phyloP scores from a whole-genome alignment of 1,140 invertebrate genomes.

The Drosophila sproati region DNA sequence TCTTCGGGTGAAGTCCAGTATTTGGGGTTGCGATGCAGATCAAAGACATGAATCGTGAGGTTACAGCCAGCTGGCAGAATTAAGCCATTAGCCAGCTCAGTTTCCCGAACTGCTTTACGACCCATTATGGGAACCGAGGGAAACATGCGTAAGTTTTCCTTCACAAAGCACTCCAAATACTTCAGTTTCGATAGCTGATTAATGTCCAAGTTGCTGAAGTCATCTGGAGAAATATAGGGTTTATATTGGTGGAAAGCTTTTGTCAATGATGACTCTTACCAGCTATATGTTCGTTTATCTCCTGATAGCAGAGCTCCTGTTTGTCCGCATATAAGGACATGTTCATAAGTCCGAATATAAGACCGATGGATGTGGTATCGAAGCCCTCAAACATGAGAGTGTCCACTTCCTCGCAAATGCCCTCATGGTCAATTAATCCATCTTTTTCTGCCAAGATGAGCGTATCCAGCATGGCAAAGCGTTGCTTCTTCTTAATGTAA shows the following conservation, averaged over 20 bases:
- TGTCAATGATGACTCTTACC: conserved; percentile 26
- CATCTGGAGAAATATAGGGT: conserved; percentile 33
- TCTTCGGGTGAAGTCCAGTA: conserved; percentile 89
- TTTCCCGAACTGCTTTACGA: conserved; percentile 86
- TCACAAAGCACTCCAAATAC: conserved; percentile 88
- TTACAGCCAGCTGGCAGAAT: conserved; percentile 85
- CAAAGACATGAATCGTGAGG: conserved; percentile 84
- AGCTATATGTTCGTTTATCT: conserved; percentile 58
- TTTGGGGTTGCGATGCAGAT: conserved; percentile 87
- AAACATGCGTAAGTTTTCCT: conserved; percentile 87
- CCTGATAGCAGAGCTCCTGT: conserved; percentile 87
- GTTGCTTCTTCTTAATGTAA: conserved; percentile 84
- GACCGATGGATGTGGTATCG: conserved; percentile 89
- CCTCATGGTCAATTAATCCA: conserved; percentile 86
- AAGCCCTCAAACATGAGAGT: conserved; percentile 92
- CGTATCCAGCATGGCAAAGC: conserved; percentile 92
- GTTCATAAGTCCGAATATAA: conserved; percentile 87
- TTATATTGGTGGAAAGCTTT: conserved; percentile 5
- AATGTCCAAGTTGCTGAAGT: conserved; percentile 82
- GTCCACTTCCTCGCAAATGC: conserved; percentile 93
- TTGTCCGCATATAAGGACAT: conserved; percentile 87
- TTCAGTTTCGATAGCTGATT: conserved; percentile 87
- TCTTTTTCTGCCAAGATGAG: conserved; percentile 87
- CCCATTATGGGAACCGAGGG: conserved; percentile 89
- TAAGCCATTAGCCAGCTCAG: conserved; percentile 73